These are phyloP conservation scores for Oryctes rhinoceros DNA, from an alignment of 1,140 invertebrate genomes.

Conservation along the genomic window DNA sequence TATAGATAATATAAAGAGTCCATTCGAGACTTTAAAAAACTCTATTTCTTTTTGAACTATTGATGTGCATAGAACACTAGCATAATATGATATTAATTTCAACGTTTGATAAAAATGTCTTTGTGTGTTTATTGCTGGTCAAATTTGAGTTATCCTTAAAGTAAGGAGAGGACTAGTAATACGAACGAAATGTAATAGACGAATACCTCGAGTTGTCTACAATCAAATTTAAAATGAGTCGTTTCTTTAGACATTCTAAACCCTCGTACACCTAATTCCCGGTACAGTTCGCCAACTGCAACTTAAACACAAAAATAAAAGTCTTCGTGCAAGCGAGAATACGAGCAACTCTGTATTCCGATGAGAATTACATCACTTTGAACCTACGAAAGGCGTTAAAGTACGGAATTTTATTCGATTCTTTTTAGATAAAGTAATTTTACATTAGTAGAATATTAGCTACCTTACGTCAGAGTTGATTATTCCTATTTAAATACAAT, in stretches of 20 bases:
- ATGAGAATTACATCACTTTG: conserved; percentile 36
- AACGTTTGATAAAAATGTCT: too few relatives aligned
- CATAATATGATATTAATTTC: too few relatives aligned
- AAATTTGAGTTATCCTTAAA: neutral
- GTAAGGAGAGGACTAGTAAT: neutral
- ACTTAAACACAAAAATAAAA: conserved; percentile 1
- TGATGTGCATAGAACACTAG: too few relatives aligned
- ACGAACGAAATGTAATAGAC: conserved; percentile 3
- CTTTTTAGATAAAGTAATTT: conserved; percentile 1
- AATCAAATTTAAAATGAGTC: conserved; percentile 42
- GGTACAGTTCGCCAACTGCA: conserved; percentile 8
- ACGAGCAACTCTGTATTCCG: conserved; percentile 36
- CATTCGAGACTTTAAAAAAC: too few relatives aligned
- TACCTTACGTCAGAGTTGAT: too few relatives aligned
- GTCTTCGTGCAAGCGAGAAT: neutral
- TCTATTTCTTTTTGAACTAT: too few relatives aligned
- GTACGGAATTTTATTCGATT: conserved; percentile 38
- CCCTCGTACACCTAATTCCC: conserved; percentile 37
- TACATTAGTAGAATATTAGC: conserved; percentile 3
- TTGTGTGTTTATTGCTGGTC: neutral
- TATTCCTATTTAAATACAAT: too few relatives aligned
- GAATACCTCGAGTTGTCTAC: conserved; percentile 18
- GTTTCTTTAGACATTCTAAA: conserved; percentile 38
- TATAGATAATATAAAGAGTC: too few relatives aligned
- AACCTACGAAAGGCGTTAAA: conserved; percentile 6